These are phyloP conservation scores for Chaunax sp. DNA, from an alignment of 2,797 vertebrate species.

Conservation along the genomic window DNA sequence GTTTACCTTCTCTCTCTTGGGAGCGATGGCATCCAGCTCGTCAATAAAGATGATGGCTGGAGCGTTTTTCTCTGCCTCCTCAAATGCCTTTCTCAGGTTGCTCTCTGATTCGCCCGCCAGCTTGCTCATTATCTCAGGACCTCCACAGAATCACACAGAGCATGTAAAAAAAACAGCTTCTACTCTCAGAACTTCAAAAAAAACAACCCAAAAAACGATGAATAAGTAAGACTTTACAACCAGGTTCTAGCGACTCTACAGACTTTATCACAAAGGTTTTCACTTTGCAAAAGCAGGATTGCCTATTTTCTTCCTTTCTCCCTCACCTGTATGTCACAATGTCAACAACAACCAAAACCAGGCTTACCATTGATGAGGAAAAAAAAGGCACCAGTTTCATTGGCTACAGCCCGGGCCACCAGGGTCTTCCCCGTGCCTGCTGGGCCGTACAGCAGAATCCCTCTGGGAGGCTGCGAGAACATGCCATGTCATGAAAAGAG, in stretches of 20 bases:
- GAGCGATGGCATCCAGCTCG: conserved; percentile 97
- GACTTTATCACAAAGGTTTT: conserved; percentile 71
- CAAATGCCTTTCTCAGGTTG: conserved; percentile 98
- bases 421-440: conserved; percentile 99
- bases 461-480: conserved; percentile 91
- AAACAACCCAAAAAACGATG: not conserved
- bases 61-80: conserved; percentile 98
- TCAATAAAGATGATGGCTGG: conserved; percentile 99
- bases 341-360: accelerated
- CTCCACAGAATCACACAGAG: conserved; percentile 69
- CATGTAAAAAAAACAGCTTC: conserved; percentile 44
- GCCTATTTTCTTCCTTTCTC: too few species aligned
- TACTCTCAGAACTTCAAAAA: conserved; percentile 8
- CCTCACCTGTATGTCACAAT: too few species aligned
- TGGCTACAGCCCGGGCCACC: conserved; percentile 97
- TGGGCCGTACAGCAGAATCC: conserved; percentile 97
- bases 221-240: not conserved
- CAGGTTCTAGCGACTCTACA: not conserved
- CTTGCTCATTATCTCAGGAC: conserved; percentile 99
- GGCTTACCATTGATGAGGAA: conserved; percentile 95
- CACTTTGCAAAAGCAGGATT: conserved; percentile 72
- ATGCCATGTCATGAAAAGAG: conserved; percentile 26
- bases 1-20: conserved; percentile 97
- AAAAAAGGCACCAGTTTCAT: conserved; percentile 98
- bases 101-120: conserved; percentile 98